These are phyloP conservation scores for Sylvilagus floridanus DNA, from an alignment of 2,797 vertebrate genomes.

Conservation along the genomic window DNA sequence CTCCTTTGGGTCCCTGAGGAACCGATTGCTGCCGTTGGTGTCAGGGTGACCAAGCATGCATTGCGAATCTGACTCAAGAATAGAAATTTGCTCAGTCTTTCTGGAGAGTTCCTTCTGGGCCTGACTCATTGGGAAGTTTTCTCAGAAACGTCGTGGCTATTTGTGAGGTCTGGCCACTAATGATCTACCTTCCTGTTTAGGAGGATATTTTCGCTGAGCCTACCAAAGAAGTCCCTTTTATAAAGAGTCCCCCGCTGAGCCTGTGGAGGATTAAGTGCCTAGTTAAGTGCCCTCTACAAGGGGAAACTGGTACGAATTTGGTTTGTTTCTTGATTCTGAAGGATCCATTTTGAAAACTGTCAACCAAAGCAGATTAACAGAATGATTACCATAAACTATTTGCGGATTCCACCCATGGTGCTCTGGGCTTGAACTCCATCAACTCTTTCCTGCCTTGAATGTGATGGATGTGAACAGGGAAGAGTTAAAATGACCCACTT, in stretches of 20 bases:
- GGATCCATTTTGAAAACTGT: conserved; percentile 71
- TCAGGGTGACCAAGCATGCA: background rate
- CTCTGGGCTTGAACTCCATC: background rate
- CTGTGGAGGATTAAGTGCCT: conserved; percentile 58
- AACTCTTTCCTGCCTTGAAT: conserved; percentile 26
- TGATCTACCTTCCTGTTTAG: conserved; percentile 71
- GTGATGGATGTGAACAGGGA: conserved; percentile 35
- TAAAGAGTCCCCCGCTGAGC: conserved; percentile 33
- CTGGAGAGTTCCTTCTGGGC: conserved; percentile 29
- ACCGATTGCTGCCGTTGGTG: background rate
- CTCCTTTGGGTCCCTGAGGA: conserved; percentile 3
- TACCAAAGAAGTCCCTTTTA: conserved; percentile 52
- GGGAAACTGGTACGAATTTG: conserved; percentile 61
- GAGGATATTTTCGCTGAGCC: conserved; percentile 61
- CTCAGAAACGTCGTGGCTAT: conserved; percentile 56
- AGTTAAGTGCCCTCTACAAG: conserved; percentile 33
- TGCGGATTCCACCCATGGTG: conserved; percentile 17
- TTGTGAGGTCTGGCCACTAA: conserved; percentile 71
- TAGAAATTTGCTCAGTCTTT: conserved; percentile 37
- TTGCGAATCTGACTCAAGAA: conserved; percentile 31
- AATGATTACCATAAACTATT: background rate
- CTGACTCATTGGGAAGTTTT: conserved; percentile 65
- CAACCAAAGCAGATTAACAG: conserved; percentile 37
- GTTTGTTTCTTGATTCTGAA: conserved; percentile 57
- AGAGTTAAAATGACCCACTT: background rate